A percentile compares a stretch with the other conserved stretches of the same genome.
These are phyloP conservation scores for Mobula hypostoma DNA, from an alignment of 2,113 vertebrate species.

Conservation along the genomic window DNA sequence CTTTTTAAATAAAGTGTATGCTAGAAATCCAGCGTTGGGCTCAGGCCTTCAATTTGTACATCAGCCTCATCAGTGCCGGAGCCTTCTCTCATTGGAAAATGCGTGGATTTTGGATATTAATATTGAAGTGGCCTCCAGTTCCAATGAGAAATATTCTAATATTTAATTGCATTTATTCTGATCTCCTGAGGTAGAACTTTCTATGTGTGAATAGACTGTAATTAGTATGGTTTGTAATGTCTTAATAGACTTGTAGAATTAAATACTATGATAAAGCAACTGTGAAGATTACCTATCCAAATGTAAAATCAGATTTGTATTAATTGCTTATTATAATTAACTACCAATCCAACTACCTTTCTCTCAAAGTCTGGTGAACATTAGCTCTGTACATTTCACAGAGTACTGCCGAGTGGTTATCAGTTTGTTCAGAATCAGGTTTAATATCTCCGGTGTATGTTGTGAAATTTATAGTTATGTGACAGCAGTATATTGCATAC, in stretches of 20 bases:
- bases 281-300: neutral
- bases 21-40: neutral
- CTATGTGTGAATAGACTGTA: neutral
- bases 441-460: too few relatives aligned
- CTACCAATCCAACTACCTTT: neutral
- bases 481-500: too few relatives aligned
- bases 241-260: neutral
- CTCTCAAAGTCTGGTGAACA: neutral
- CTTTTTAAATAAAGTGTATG: neutral
- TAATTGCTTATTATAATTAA: neutral
- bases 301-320: neutral
- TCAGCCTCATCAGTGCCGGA: neutral
- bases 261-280: conserved; percentile 7
- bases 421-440: neutral
- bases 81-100: neutral
- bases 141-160: neutral
- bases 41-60: neutral
- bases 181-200: neutral
- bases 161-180: neutral
- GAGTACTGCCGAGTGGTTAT: neutral
- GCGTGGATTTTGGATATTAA: neutral
- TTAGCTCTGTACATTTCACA: neutral
- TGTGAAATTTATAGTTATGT: too few relatives aligned
- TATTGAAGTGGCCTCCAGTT: neutral
- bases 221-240: neutral